Evolutionary conservation across 2,113 vertebrate species (phyloP).

Genomic region (Myotis davidii): DNA sequence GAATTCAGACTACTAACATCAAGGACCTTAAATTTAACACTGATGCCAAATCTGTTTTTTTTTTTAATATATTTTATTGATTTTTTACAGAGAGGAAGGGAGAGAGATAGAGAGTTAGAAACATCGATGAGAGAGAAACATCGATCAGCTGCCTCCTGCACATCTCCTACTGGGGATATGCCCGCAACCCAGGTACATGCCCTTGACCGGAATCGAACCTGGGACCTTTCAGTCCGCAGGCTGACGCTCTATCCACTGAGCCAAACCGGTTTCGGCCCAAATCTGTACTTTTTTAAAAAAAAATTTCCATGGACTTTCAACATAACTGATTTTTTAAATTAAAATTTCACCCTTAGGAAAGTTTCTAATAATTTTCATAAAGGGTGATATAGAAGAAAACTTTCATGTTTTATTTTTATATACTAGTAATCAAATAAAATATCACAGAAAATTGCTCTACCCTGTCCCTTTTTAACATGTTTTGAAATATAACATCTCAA

Average conservation of each 20-base stretch:
- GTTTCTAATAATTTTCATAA: background rate
- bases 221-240: too few relatives aligned
- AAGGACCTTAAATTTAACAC: background rate
- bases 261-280: too few relatives aligned
- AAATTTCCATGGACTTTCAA: background rate
- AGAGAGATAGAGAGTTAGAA: too few relatives aligned
- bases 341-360: background rate
- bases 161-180: too few relatives aligned
- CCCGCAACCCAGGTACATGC: too few relatives aligned
- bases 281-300: background rate
- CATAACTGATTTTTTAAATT: background rate
- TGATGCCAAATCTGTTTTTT: background rate
- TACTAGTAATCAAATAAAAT: background rate
- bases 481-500: conserved; percentile 10
- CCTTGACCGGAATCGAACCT: too few relatives aligned
- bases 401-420: background rate
- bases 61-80: too few relatives aligned
- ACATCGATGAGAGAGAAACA: too few relatives aligned
- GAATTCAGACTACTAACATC: background rate
- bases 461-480: background rate
- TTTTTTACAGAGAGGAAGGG: too few relatives aligned
- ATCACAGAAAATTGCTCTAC: background rate
- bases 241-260: too few relatives aligned
- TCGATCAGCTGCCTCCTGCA: too few relatives aligned
- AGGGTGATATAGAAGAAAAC: background rate